phyloP scores from a whole-genome alignment of 2,888 invertebrate genomes.

The Sussaba pulchella region DNA sequence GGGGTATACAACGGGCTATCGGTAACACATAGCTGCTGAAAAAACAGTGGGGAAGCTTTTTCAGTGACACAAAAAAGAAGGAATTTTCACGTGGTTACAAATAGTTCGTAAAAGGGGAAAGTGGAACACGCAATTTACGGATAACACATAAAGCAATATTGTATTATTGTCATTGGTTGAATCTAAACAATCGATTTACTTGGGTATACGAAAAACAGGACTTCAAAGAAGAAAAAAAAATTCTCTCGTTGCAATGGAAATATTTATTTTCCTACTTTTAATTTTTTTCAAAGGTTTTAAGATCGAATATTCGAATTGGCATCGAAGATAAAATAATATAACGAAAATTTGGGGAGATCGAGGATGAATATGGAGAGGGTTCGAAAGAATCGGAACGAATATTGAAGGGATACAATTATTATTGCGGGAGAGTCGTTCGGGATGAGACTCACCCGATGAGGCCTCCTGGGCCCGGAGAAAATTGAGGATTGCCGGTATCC shows the following conservation, averaged over 20 bases:
- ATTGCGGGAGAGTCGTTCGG: constrained; percentile 72
- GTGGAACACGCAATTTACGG: constrained; percentile 1
- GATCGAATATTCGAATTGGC: too few relatives aligned
- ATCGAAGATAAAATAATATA: too few relatives aligned
- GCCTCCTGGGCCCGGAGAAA: constrained; percentile 82
- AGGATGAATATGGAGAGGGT: too few relatives aligned
- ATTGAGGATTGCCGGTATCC: constrained; percentile 82
- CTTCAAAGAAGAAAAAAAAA: background rate
- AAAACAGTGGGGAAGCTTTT: background rate
- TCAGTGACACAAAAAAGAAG: background rate
- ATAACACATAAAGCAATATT: constrained; percentile 61
- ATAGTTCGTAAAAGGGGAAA: background rate
- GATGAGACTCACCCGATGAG: constrained; percentile 83
- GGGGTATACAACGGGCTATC: background rate
- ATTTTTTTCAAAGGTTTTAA: too few relatives aligned
- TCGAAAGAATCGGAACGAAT: constrained; percentile 10
- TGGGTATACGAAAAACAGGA: background rate
- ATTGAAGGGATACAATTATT: constrained; percentile 57
- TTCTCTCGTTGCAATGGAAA: background rate
- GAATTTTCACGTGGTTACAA: background rate
- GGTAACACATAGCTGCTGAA: background rate
- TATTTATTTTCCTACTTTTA: too few relatives aligned
- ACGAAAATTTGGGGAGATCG: too few relatives aligned
- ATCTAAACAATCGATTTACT: constrained; percentile 42
- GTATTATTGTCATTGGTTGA: constrained; percentile 44